These are phyloP conservation scores for Cabera pusaria DNA, from an alignment of 2,888 invertebrate genomes.

Conservation along the genomic window DNA sequence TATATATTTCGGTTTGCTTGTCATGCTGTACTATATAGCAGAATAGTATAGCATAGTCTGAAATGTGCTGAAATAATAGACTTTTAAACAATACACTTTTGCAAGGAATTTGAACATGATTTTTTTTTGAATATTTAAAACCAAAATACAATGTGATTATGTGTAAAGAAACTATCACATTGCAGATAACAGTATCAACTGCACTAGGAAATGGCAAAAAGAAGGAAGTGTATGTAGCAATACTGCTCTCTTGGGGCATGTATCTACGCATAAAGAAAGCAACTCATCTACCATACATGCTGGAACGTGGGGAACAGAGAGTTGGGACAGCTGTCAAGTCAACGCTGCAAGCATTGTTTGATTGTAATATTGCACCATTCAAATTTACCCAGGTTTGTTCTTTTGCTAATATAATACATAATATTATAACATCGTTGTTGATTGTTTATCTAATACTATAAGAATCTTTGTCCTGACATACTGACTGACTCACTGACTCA, in stretches of 20 bases:
- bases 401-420: no score
- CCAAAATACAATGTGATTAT: no score
- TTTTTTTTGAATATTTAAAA: no score
- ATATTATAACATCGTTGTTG: no score
- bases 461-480: no score
- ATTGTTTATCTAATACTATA: no score
- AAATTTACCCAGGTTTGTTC: constrained; percentile 63
- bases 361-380: constrained; percentile 69
- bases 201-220: constrained; percentile 44
- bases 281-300: constrained; percentile 68
- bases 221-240: constrained; percentile 58
- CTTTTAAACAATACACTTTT: neutral
- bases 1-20: no score
- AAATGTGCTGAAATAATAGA: neutral
- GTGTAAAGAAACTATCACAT: no score
- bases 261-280: constrained; percentile 44
- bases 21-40: no score
- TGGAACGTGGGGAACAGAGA: constrained; percentile 68
- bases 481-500: no score
- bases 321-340: constrained; percentile 58
- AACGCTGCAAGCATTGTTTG: constrained; percentile 66
- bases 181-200: constrained; percentile 60
- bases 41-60: no score
- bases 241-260: constrained; percentile 70
- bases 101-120: no score